phyloP scores from a whole-genome alignment of 2,113 vertebrate species.

The Hyperopisus bebe region DNA sequence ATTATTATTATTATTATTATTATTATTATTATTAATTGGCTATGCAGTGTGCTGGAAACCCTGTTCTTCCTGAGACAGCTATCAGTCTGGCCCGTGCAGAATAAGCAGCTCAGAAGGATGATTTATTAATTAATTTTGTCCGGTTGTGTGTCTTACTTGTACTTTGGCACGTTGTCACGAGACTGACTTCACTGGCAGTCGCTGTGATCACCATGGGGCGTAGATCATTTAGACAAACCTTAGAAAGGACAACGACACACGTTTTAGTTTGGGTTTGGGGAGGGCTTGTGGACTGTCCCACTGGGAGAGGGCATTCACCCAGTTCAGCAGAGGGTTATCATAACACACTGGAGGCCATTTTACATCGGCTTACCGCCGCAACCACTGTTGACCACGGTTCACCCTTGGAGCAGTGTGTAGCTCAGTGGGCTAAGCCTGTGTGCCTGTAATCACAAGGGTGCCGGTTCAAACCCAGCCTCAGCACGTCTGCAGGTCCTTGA shows the following conservation, averaged over 20 bases:
- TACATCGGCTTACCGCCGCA: background rate
- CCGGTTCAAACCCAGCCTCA: too few relatives aligned
- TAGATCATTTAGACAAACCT: background rate
- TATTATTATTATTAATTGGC: background rate
- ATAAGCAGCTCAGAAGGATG: background rate
- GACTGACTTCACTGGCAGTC: background rate
- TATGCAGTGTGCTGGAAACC: background rate
- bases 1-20: background rate
- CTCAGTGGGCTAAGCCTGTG: too few relatives aligned
- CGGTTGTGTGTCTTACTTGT: background rate
- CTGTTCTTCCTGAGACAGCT: background rate
- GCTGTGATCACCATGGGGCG: background rate
- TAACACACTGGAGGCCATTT: background rate
- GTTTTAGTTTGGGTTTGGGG: background rate
- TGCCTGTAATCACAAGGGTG: too few relatives aligned
- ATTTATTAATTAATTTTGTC: background rate
- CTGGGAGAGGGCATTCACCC: background rate
- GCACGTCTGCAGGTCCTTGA: too few relatives aligned
- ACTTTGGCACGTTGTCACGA: background rate
- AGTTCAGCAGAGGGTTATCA: background rate
- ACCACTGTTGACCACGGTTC: background rate
- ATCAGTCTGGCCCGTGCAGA: background rate
- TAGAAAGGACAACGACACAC: background rate
- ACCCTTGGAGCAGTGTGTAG: too few relatives aligned
- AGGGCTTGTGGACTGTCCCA: background rate